These are phyloP conservation scores for Troglohyphantes excavatus DNA, from an alignment of 2,888 invertebrate genomes.

Conservation along the genomic window DNA sequence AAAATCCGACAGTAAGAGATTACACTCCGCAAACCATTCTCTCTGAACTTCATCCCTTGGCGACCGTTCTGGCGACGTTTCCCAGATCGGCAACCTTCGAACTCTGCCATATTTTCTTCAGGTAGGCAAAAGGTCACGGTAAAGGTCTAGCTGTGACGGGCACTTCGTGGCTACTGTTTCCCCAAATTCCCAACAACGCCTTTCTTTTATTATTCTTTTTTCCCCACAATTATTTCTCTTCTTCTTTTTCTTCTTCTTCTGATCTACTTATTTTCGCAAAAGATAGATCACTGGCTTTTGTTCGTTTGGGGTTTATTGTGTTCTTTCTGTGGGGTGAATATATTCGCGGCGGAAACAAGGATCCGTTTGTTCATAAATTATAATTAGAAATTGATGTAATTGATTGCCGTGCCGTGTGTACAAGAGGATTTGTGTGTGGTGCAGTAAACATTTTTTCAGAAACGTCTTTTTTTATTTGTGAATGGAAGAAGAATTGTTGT, in stretches of 20 bases:
- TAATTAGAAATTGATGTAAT: not conserved
- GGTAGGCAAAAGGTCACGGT: slow-evolving; percentile 31
- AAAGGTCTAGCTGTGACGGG: slow-evolving; percentile 65
- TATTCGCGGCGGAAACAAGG: slow-evolving; percentile 4
- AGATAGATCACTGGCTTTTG: slow-evolving; percentile 45
- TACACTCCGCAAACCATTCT: not conserved
- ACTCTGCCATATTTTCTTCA: slow-evolving; percentile 54
- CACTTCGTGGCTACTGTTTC: slow-evolving; percentile 75
- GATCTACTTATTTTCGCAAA: slow-evolving; percentile 32
- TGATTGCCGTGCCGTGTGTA: not conserved
- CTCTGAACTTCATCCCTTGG: not conserved
- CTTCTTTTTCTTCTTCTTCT: slow-evolving; percentile 10
- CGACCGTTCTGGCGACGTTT: not conserved
- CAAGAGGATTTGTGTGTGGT: not conserved
- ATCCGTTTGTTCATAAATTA: slow-evolving; percentile 6
- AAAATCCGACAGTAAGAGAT: slow-evolving; percentile 7
- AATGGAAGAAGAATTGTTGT: no score
- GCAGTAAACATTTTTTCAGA: not conserved
- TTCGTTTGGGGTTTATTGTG: not conserved
- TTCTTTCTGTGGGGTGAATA: not conserved
- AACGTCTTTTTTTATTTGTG: not conserved
- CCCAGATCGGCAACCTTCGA: slow-evolving; percentile 49
- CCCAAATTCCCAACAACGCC: slow-evolving; percentile 74
- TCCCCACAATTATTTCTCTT: slow-evolving; percentile 15
- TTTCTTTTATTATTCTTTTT: slow-evolving; percentile 44